Evolutionary conservation across 2,113 vertebrate genomes (phyloP), one percentile per base, ranked within the genome.

Genomic region (Planiliza haematocheilus): DNA sequence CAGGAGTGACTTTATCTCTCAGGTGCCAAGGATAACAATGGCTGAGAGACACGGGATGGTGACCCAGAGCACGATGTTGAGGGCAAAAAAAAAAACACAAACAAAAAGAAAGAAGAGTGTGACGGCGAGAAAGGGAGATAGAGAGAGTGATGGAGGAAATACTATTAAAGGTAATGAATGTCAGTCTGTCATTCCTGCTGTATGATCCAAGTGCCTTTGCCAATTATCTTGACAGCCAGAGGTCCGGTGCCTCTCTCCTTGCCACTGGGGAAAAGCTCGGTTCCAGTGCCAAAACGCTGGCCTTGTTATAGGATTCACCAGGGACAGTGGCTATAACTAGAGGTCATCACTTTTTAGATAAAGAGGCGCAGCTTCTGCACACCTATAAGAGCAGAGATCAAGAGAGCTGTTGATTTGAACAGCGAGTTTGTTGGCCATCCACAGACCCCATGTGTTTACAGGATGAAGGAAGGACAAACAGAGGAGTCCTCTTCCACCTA

Each of bases 1-100:
- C 68, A 18, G 39, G 57, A 82, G 81, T 77, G 86, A 88, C 89
- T 92, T 90, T 89, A 90, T 90, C 86, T 88, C 84, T 85, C 76
- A 64, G 82, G 81, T 85, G 83, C 81, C 88, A 87, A 83, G 87
- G 88, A 90, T 88, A 90, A 86, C 81, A 83, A 84, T 55, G 21
- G 46, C 71, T n/a, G 38, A 16, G 84, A 83, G 80, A 76, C 78
- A 66, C 16, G 20, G 84, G 38, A 58, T 8, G 72, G 51, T 74
- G 80, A 85, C 83, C 86, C 74, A 3, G 13, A 0, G 70, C 67
- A 58, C 18, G 60, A 50, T 0, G 42, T 75, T 39, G 60, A 68
- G 61, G 64, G 68, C 74, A 74, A 50, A 76, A 73, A 67, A 50
- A 69, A 72, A 84, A 81, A 80, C 68, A 63, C 24, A 41, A 70